These are phyloP conservation scores for Amphibalanus amphitrite DNA, from an alignment of 1,140 invertebrate species.

Conservation along the genomic window DNA sequence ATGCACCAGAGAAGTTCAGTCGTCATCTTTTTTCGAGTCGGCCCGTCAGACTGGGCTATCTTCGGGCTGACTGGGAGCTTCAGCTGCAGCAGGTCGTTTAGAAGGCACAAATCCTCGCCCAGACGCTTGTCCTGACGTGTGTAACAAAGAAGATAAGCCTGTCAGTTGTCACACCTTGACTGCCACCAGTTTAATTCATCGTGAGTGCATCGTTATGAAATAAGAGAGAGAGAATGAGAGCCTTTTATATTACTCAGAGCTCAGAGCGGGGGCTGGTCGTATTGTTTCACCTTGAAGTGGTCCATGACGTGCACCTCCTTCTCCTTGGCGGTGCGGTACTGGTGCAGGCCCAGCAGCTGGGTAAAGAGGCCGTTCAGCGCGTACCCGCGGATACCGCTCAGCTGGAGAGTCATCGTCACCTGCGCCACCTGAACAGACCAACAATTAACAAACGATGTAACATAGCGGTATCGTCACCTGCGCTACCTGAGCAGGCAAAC, in stretches of 20 bases:
- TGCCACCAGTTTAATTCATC: too few relatives aligned
- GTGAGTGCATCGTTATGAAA: too few relatives aligned
- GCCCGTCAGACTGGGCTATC: slow-evolving; percentile 7
- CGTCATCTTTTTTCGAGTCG: slow-evolving; percentile 3
- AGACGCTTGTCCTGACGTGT: slow-evolving; percentile 7
- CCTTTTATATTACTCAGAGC: too few relatives aligned
- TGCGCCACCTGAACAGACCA: background rate
- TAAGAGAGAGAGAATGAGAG: too few relatives aligned
- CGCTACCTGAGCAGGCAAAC: too few relatives aligned
- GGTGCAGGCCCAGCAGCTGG: slow-evolving; percentile 14
- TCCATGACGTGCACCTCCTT: slow-evolving; percentile 16
- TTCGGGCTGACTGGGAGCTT: slow-evolving; percentile 15
- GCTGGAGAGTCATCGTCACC: background rate
- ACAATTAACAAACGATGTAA: too few relatives aligned
- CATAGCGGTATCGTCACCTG: too few relatives aligned
- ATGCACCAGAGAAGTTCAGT: background rate
- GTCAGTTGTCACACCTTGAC: too few relatives aligned
- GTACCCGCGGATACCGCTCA: background rate
- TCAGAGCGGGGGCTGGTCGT: too few relatives aligned
- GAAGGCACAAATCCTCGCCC: background rate
- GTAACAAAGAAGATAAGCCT: too few relatives aligned
- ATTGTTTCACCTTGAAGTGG: background rate
- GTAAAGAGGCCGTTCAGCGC: slow-evolving; percentile 14
- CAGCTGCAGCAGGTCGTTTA: background rate
- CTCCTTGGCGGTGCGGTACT: slow-evolving; percentile 12